phyloP scores from a whole-genome alignment of 2,113 vertebrate species.

The Nycticebus coucang region DNA sequence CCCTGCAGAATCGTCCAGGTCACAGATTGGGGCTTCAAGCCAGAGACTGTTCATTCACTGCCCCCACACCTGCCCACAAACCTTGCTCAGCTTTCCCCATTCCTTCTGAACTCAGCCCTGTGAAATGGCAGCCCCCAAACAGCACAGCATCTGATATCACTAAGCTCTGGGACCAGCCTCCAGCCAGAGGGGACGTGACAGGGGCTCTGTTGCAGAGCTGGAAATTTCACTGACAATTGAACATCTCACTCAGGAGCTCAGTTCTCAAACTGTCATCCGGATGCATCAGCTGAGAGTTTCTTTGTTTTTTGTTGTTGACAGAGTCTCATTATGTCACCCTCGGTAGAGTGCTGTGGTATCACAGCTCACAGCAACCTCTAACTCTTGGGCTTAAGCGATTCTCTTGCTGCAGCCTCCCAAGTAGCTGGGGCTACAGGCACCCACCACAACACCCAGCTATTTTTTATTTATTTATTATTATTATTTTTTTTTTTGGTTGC shows the following conservation, averaged over 20 bases:
- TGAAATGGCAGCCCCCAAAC: neutral
- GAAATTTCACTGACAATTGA: neutral
- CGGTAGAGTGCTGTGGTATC: no score
- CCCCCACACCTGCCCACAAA: neutral
- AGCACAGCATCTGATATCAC: neutral
- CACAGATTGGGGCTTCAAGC: neutral
- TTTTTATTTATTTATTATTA: no score
- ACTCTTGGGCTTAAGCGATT: no score
- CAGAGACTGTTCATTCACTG: neutral
- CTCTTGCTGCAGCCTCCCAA: no score
- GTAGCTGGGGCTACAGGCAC: no score
- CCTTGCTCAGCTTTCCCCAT: neutral
- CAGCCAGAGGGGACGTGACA: neutral
- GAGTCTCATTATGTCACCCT: no score
- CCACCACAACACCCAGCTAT: no score
- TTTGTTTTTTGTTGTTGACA: no score
- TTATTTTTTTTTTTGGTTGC: no score
- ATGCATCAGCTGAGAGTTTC: neutral
- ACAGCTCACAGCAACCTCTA: no score
- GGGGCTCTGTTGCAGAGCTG: accelerated
- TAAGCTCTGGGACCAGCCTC: neutral
- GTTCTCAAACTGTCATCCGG: neutral
- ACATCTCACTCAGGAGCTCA: neutral
- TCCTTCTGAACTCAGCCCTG: neutral
- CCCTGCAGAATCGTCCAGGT: neutral